Evolutionary conservation across 2,888 invertebrate genomes (phyloP), one percentile per base, ranked within the genome.

Genomic region (Tryphoninae sp.): DNA sequence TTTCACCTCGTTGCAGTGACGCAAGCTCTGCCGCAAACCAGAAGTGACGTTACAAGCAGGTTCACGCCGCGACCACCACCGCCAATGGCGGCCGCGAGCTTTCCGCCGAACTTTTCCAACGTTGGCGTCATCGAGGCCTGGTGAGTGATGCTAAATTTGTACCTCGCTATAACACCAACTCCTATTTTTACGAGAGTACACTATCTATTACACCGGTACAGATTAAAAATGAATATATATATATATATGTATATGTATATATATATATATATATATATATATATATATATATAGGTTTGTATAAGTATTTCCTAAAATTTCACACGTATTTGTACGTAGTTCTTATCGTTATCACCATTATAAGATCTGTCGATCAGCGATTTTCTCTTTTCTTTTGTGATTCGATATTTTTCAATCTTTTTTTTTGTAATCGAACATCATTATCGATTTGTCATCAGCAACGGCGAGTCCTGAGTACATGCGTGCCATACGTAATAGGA

Each of bases 121-220:
- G 90, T 91, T 87, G 89, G 90, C 87, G 89, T 91, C 83, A 87
- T 91, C 83, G 91, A 91, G 86, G 91, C 90, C 86, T 90, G 91
- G 91, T 91, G 85, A 91, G 91, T 91, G 45, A 45, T 45, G 13
- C 19, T 16, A 19, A 19, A 16, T 19, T 19, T 55, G 4, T 45
- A 45, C 16, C 42, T 58, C 22, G 33, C 22, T 40, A 33, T 19
- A 22, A 8, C 16, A 19, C 22, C 4, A 55, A 55, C 1, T 19
- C 8, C 55, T 19, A 16, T 55, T 55, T 19, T 55, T 6, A 19
- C 7, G 7, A 51, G 13, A 13, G 13, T 51, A 51, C 8, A 55
- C 16, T 55, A 55, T 19, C 19, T 19, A 19, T 19, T 19, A 9
- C 55, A 19, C 6, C 22, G n/a, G 55, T 55, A 49, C 13, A 51